Base-by-base conservation (phyloP, 2,797 vertebrate genomes). In the Sternotherus odoratus region DNA sequence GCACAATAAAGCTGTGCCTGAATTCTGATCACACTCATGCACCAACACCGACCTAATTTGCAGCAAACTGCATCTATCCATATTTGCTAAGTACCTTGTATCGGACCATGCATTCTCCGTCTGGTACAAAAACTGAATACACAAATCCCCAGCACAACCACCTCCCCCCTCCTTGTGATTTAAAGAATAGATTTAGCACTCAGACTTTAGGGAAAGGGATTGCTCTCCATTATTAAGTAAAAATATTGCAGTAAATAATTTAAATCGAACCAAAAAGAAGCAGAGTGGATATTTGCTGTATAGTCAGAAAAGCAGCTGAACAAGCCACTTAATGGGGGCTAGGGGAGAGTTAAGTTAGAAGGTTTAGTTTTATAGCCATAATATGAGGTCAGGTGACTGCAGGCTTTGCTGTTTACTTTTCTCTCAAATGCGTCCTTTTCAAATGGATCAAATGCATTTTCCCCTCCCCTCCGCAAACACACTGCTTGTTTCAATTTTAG, bases 401-500 rank as follows among this genome's bases (percentile, higher is more conserved):
- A 50, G 16, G 1, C 83, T 83, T 87, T 90, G 80, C 66, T 74
- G 5, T 3, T 36, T 26, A 83, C 36, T 48, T 17, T 12, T 24
- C 13, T 57, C 21, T n/a, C 19, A 54, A 82, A 82, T 1, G 79
- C 7, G 83, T 79, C 77, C 8, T 87, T 93, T 19, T 85, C 77
- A 69, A 39, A 39, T 39, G 66, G n/a, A 36, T 69, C 72, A 28
- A 74, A 74, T 74, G 24, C 39, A 39, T 12, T 43, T 11, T 24
- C 4, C 43, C 13, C 4, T 1, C 53, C 91, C 86, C n/a, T n/a
- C 60, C 51, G 50, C 17, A 51, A 53, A 53, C 87, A 33, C 57
- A 12, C 12, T 90, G 48, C 51, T 92, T 89, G 83, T 88, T 96
- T 88, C 90, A 93, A 66, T 93, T 43, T 54, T 63, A 89, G 85